phyloP scores from a whole-genome alignment of 1,140 invertebrate genomes.

The Lepidotrigona ventralis region DNA sequence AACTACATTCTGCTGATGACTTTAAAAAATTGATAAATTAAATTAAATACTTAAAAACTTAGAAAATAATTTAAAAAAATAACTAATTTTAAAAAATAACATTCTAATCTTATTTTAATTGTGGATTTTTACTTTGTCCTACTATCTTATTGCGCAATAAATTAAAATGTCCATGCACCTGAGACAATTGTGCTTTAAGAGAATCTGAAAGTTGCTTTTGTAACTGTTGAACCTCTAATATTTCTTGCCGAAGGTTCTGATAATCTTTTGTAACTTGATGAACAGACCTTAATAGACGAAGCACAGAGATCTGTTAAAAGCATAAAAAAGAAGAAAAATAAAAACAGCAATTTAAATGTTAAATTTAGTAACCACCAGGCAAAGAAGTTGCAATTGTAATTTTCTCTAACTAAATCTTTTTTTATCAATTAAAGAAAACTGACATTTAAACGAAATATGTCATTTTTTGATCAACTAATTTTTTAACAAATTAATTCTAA shows the following conservation, averaged over 20 bases:
- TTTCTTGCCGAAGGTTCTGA: constrained; percentile 81
- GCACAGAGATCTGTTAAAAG: constrained; percentile 77
- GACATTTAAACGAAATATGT: not conserved
- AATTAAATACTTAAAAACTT: not conserved
- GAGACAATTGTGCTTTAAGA: constrained; percentile 76
- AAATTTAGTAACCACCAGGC: not conserved
- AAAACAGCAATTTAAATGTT: constrained; percentile 18
- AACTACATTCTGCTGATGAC: constrained; percentile 1
- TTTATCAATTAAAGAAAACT: not conserved
- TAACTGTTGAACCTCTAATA: constrained; percentile 81
- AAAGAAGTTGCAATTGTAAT: constrained; percentile 14
- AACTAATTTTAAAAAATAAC: constrained; percentile 29
- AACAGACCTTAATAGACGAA: constrained; percentile 81
- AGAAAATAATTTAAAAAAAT: constrained; percentile 33
- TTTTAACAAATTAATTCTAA: not conserved
- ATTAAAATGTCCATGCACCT: constrained; percentile 78
- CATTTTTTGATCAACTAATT: not conserved
- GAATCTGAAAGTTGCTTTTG: constrained; percentile 82
- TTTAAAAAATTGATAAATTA: constrained; percentile 5
- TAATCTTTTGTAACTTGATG: constrained; percentile 83
- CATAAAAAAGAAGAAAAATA: constrained; percentile 48
- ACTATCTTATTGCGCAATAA: constrained; percentile 75
- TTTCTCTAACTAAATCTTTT: not conserved
- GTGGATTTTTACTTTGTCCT: constrained; percentile 70
- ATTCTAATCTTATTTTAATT: constrained; percentile 67